These are phyloP conservation scores for Unio delphinus DNA, from an alignment of 2,888 invertebrate genomes.

Conservation along the genomic window DNA sequence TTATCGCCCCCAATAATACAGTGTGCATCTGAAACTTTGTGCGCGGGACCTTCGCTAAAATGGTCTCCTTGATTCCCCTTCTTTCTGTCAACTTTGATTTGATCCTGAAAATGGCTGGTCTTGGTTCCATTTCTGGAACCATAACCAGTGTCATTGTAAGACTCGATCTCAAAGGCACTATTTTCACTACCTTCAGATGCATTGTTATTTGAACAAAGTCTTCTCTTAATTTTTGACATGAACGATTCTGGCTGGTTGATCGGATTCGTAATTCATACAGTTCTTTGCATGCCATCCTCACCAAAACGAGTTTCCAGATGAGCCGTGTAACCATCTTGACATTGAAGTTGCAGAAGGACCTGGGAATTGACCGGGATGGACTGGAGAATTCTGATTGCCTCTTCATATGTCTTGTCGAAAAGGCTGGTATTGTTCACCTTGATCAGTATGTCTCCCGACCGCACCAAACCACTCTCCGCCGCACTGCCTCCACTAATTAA, in stretches of 20 bases:
- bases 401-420: slow-evolving; percentile 58
- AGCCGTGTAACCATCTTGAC: slow-evolving; percentile 63
- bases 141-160: too few species aligned
- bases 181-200: too few species aligned
- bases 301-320: slow-evolving; percentile 64
- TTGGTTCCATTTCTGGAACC: too few species aligned
- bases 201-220: slow-evolving; percentile 29
- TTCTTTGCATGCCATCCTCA: slow-evolving; percentile 60
- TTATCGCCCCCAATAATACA: too few species aligned
- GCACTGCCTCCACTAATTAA: slow-evolving; percentile 63
- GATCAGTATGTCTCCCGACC: slow-evolving; percentile 65
- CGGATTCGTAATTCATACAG: slow-evolving; percentile 60
- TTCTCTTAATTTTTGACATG: slow-evolving; percentile 49
- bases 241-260: slow-evolving; percentile 44
- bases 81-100: too few species aligned
- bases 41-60: too few species aligned
- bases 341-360: slow-evolving; percentile 60
- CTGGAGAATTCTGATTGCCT: slow-evolving; percentile 55
- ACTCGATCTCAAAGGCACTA: too few species aligned
- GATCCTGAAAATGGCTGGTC: too few species aligned
- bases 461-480: slow-evolving; percentile 62
- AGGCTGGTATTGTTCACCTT: slow-evolving; percentile 64
- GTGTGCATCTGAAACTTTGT: too few species aligned
- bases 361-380: slow-evolving; percentile 52
- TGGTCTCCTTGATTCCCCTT: too few species aligned